These are phyloP conservation scores for Platalea minor DNA, from an alignment of 2,797 vertebrate genomes.

Conservation along the genomic window DNA sequence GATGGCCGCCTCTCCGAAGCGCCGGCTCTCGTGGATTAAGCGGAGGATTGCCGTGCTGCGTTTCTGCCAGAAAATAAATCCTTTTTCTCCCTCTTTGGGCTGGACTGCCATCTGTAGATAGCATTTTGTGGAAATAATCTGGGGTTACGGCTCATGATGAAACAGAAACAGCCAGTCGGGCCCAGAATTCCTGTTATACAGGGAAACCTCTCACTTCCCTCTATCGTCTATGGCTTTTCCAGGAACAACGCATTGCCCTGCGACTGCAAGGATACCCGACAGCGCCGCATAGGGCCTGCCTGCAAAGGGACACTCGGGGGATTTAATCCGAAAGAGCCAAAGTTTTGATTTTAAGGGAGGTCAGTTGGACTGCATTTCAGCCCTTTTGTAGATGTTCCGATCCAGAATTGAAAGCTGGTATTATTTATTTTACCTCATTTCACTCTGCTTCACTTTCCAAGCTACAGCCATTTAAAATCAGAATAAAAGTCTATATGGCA, in stretches of 20 bases:
- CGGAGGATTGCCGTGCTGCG: neutral
- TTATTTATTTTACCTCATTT: neutral
- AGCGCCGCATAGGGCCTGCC: neutral
- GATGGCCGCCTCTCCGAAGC: neutral
- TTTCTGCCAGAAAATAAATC: conserved; percentile 1
- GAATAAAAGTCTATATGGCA: neutral
- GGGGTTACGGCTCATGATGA: neutral
- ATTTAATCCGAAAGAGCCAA: neutral
- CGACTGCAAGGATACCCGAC: fast-evolving
- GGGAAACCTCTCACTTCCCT: neutral
- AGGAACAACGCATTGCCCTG: neutral
- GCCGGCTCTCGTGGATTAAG: neutral
- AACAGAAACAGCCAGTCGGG: neutral
- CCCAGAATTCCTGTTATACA: neutral
- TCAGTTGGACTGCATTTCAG: neutral
- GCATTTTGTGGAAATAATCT: neutral
- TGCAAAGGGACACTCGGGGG: neutral
- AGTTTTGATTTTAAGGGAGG: neutral
- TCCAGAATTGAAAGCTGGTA: neutral
- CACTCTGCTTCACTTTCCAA: neutral
- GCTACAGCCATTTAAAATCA: neutral
- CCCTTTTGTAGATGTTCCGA: neutral
- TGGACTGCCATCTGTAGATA: neutral
- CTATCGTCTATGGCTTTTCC: fast-evolving
- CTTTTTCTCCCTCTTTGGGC: neutral